Base-by-base conservation (phyloP, 2,888 invertebrate genomes). In the Cheilosia pagana region DNA sequence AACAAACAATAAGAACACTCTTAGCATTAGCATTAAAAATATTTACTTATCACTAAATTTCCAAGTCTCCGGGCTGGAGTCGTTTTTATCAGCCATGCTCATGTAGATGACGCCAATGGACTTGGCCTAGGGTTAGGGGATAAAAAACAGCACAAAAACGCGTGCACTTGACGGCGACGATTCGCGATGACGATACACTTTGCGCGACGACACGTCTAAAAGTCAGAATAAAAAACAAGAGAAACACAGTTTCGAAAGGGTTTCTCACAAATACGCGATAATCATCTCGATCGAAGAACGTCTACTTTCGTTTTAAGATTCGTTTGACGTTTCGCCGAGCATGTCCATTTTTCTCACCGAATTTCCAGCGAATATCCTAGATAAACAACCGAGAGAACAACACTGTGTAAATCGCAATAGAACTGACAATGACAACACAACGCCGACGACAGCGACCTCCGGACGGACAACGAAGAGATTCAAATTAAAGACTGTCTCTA, bases 61-160 rank as follows among this genome's bases (percentile, higher is more conserved):
- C 25, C 60, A 53, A 62, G 55, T 31, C n/a, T 72, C 71, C 14
- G 77, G 77, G 60, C 72, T 78, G 48, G 78, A 82, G 53, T 72
- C 82, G 23, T 14, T 60, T 23, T 65, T 48, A 52, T 77, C 71
- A 41, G 71, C 60, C 81, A 82, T 82, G 28, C 31, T 72, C 81
- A 82, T 71, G 28, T 23, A 60, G 39, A n/a, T 65, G n/a, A 31
- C n/a, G 12, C 35, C 35, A 53, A 14, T 71, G 31, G 59, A 50
- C 55, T 62, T 48, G 39, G 65, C 41, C 57, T 23, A 59, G 16
- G 6, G 23, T 16, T 41, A 39, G 65, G 35, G 31, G 59, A 19
- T 67, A 45, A 2, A 19, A 25, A 10, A 19, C 7, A 21, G 1
- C 7, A 12, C 10, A 3, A 50, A 12, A 23, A 50, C 23, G 23